Percentiles rank a stretch among this genome's conserved stretches.
phyloP scores from a whole-genome alignment of 2,888 invertebrate genomes.

The Auanema freiburgensis region DNA sequence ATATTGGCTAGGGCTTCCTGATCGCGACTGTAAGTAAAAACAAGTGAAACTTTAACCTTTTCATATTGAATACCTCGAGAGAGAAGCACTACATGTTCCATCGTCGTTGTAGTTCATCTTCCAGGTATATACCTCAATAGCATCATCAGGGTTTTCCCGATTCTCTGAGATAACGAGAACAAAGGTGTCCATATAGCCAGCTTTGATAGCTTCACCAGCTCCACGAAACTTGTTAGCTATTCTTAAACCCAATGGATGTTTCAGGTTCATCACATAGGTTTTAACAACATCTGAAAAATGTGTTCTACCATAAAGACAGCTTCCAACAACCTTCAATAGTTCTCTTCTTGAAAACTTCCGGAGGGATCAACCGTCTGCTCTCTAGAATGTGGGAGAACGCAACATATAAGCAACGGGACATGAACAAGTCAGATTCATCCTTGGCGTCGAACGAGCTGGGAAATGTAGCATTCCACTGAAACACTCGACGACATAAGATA shows the following conservation, averaged over 20 bases:
- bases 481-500: too few relatives aligned
- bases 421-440: slow-evolving; percentile 1
- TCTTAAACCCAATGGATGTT: not conserved
- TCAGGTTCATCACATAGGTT: not conserved
- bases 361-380: not conserved
- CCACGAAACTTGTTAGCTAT: not conserved
- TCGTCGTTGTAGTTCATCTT: slow-evolving; percentile 8
- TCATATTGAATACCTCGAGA: not conserved
- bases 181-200: slow-evolving; percentile 8
- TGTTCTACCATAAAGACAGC: not conserved
- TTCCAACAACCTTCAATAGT: not conserved
- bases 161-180: not conserved
- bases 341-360: not conserved
- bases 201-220: slow-evolving; percentile 6
- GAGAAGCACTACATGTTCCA: not conserved
- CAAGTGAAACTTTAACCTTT: too few relatives aligned
- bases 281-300: slow-evolving; percentile 2
- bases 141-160: not conserved
- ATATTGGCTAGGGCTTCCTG: not conserved
- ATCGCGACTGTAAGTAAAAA: slow-evolving; percentile 5
- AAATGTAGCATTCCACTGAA: slow-evolving; percentile 4
- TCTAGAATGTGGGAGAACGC: slow-evolving; percentile 5
- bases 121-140: slow-evolving; percentile 9
- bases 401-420: not conserved
- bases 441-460: not conserved